Base-by-base conservation (phyloP, 2,888 invertebrate genomes). In the Monopis laevigella region DNA sequence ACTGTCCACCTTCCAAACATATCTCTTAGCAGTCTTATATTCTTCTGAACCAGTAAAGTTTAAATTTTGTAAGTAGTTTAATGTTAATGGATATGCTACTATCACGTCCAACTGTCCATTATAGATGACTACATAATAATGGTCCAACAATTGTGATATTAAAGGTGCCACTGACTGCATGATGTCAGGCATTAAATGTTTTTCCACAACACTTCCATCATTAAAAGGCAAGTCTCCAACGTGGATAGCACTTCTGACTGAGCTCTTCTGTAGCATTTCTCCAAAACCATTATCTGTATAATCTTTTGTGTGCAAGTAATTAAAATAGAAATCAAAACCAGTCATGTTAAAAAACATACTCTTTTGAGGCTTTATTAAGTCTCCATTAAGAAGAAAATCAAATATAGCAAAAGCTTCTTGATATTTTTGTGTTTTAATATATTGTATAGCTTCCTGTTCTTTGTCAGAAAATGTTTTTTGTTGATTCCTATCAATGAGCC, bases 91-190 rank as follows among this genome's bases (percentile, higher is more conserved):
- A 66, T 93, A 93, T 0, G 94, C 93, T 0, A 95, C 92, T 47
- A 96, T 93, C 10, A 96, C 89, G 62, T 97, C 96, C 48, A 96
- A 62, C 59, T 96, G 96, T 0, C 96, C 96, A 59, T 88, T 95
- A 63, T 96, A 96, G 45, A 95, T 83, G 32, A 96, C 82, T 11
- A 93, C 86, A 60, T 83, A 78, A 54, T 89, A 90, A 51, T 86
- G 67, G 26, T 86, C 77, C 1, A 92, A 59, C 0, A 93, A 67
- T 51, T 88, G 87, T 0, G 85, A 78, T 42, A 93, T 73, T 84
- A 88, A 87, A 0, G 85, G 84, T 4, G 90, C 89, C 5, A 93
- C 88, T 0, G 90, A 89, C 55, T 91, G 86, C 89, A 94, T 90
- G 0, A 94, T 82, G 63, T 97, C 96, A 28, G 80, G 69, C 47